Evolutionary conservation across 2,113 vertebrate species (phyloP), one percentile per base, ranked within the genome.

Genomic region (Lutjanus erythropterus): DNA sequence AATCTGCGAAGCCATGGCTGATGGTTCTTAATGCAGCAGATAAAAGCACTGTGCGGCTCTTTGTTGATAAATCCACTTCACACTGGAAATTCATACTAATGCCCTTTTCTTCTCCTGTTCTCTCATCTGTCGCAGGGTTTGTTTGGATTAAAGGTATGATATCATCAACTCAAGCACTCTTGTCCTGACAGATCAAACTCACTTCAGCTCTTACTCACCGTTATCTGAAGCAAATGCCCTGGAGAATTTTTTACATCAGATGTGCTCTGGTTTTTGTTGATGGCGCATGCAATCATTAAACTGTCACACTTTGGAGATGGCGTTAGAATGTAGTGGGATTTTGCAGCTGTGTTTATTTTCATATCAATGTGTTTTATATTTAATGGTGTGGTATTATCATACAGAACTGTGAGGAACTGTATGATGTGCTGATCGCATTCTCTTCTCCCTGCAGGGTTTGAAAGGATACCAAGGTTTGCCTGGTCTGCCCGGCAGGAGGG

Each of bases 401-500:
- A 1, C 18, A 27, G n/a, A 60, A 72, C 15, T 4, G 33, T 21
- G 23, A 5, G 3, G 55, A 47, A 9, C 50, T 1, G 4, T 21
- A 58, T 64, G 3, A 37, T 71, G 12, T 65, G 16, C 31, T 84
- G 9, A 70, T 72, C 9, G 25, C 15, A 4, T 68, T 35, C 47
- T 15, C 58, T 75, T 73, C 9, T 85, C 25, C 16, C 0, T 41
- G 39, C 88, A 97, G 97, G 97, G 97, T 19, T 94, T 93, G 11
- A 96, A 97, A 92, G 97, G 97, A 29, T 96, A 95, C 78, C 91
- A 87, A 0, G 97, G 97, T 55, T 87, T 78, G 6, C 91, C 94
- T 2, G 97, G 97, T 53, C 73, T 87, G 37, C 78, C 90, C 50
- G 97, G 97, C 21, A 79, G 21, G 0, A 94, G 65, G 0, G 97